Conservation (phyloP, 2,888 invertebrate genomes). For the Oscheius sp. region DNA sequence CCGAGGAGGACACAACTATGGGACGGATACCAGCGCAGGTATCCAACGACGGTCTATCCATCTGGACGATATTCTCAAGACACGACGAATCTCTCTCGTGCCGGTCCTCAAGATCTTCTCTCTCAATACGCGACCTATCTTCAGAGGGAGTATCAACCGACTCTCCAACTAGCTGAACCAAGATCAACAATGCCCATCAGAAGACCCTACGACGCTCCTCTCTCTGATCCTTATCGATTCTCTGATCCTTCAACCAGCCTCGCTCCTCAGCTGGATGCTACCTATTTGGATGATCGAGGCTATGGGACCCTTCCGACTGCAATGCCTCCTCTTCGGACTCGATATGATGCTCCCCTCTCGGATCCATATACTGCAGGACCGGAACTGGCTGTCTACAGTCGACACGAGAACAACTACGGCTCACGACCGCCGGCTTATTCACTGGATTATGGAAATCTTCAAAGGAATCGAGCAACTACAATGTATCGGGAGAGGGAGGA, state of each 20-base stretch:
- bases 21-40: constrained; percentile 6
- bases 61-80: constrained; percentile 20
- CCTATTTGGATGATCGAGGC: constrained; percentile 16
- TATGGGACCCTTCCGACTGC: constrained; percentile 33
- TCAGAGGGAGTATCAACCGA: constrained; percentile 62
- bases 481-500: constrained; percentile 38
- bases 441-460: constrained; percentile 65
- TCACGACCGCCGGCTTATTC: constrained; percentile 58
- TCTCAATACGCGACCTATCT: constrained; percentile 70
- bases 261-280: background rate
- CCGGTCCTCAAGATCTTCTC: constrained; percentile 46
- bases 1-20: background rate
- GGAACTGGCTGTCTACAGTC: constrained; percentile 56
- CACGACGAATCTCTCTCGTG: constrained; percentile 24
- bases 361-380: constrained; percentile 31
- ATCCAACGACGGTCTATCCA: background rate
- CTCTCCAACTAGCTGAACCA: constrained; percentile 29
- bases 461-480: constrained; percentile 22
- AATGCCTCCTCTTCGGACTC: constrained; percentile 18
- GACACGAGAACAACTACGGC: constrained; percentile 68
- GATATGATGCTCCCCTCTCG: constrained; percentile 48
- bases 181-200: constrained; percentile 19
- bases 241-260: background rate
- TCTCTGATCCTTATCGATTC: constrained; percentile 29
- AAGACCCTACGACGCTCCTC: constrained; percentile 37